These are phyloP conservation scores for Scopus umbretta DNA, from an alignment of 2,113 vertebrate genomes.

Conservation along the genomic window DNA sequence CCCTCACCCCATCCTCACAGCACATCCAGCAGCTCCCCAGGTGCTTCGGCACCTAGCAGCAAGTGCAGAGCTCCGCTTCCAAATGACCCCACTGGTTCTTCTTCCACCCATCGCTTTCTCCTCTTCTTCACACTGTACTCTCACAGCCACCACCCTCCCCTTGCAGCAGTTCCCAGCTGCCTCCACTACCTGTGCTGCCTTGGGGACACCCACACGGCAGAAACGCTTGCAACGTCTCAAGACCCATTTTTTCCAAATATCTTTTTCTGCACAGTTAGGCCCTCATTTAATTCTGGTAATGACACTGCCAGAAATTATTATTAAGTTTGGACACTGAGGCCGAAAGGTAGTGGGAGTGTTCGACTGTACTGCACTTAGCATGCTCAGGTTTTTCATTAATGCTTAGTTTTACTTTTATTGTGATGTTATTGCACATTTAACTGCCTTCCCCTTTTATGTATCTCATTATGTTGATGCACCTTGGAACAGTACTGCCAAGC, in stretches of 20 bases:
- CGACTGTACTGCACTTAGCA: not conserved
- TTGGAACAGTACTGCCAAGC: constrained; percentile 35
- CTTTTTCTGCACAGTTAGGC: not conserved
- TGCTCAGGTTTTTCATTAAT: constrained; percentile 36
- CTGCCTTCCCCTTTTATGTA: constrained; percentile 46
- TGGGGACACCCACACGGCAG: not conserved
- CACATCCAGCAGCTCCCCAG: not conserved
- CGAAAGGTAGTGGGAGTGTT: not conserved
- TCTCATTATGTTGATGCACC: constrained; percentile 51
- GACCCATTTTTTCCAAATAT: not conserved
- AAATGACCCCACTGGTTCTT: not conserved
- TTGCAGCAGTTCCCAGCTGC: not conserved
- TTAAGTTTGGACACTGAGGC: not conserved
- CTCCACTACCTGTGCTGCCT: not conserved
- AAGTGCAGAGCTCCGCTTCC: not conserved
- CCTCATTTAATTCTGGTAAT: not conserved
- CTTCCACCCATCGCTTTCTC: not conserved
- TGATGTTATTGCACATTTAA: constrained; percentile 46
- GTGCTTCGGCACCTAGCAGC: not conserved
- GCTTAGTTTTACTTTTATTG: constrained; percentile 43
- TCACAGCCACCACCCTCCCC: not conserved
- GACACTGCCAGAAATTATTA: constrained; percentile 5
- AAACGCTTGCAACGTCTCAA: not conserved
- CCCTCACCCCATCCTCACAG: not conserved
- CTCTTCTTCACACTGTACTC: not conserved